Conservation (phyloP, 2,113 vertebrate genomes). For the Bufo gargarizans region DNA sequence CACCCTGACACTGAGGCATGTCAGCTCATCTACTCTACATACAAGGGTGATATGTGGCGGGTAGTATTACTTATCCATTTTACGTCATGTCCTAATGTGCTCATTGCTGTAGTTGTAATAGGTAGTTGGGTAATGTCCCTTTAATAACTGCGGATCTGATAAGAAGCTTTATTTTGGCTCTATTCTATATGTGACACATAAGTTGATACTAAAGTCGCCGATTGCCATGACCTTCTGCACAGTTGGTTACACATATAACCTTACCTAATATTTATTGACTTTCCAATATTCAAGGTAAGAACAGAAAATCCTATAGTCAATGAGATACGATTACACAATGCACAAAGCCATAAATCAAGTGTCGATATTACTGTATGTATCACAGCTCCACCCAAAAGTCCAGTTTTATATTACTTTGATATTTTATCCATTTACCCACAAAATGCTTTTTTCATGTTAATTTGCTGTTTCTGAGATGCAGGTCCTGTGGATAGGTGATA, state of each 20-base stretch:
- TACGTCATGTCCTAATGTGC: background rate
- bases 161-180: slow-evolving; percentile 13
- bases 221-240: background rate
- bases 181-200: background rate
- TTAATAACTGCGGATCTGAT: background rate
- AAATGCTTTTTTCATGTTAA: background rate
- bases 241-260: background rate
- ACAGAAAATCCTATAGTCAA: background rate
- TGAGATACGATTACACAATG: background rate
- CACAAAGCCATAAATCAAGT: background rate
- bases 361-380: background rate
- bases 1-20: no score
- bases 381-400: background rate
- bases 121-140: background rate
- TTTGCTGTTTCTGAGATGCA: background rate
- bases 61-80: background rate
- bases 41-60: background rate
- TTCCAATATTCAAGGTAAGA: background rate
- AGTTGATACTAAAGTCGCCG: background rate
- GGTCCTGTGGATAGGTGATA: no score
- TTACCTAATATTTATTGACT: slow-evolving; percentile 17
- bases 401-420: background rate
- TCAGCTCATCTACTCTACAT: no score
- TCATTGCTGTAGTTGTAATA: background rate
- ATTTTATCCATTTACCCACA: no score